phyloP scores from a whole-genome alignment of 2,888 invertebrate genomes.

The Sesia apiformis region DNA sequence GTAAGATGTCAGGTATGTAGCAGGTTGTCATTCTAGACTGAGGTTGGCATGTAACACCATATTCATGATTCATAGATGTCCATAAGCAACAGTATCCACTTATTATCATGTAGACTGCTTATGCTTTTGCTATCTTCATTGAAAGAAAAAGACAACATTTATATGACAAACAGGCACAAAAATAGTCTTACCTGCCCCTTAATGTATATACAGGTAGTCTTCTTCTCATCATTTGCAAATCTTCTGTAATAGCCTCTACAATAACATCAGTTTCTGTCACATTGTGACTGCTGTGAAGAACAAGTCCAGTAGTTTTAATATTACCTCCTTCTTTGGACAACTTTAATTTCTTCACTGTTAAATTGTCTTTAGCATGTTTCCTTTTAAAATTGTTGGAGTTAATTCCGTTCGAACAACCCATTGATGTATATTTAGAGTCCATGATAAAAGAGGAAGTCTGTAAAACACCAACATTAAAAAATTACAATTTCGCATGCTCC shows the following conservation, averaged over 20 bases:
- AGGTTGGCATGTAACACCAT: too few relatives aligned
- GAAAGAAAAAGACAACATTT: too few relatives aligned
- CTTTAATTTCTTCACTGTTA: constrained; percentile 42
- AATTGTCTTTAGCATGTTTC: constrained; percentile 24
- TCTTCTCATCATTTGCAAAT: constrained; percentile 54
- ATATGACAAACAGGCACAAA: not conserved
- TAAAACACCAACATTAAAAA: not conserved
- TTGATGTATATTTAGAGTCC: constrained; percentile 60
- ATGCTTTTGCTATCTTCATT: too few relatives aligned
- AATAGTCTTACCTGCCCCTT: constrained; percentile 39
- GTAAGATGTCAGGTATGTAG: too few relatives aligned
- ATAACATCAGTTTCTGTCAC: not conserved
- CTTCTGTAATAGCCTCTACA: constrained; percentile 13
- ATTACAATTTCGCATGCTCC: not conserved
- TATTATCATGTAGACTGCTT: too few relatives aligned
- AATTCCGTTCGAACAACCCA: constrained; percentile 28
- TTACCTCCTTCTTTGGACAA: constrained; percentile 15
- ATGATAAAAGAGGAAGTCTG: constrained; percentile 17
- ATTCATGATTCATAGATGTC: too few relatives aligned
- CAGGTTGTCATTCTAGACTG: too few relatives aligned
- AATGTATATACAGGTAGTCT: constrained; percentile 72
- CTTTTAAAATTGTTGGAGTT: constrained; percentile 31
- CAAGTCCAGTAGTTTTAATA: constrained; percentile 18
- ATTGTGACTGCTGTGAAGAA: constrained; percentile 9
- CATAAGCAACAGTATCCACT: too few relatives aligned